These are phyloP conservation scores for Agraylea sexmaculata DNA, from an alignment of 1,140 invertebrate species.

Conservation along the genomic window DNA sequence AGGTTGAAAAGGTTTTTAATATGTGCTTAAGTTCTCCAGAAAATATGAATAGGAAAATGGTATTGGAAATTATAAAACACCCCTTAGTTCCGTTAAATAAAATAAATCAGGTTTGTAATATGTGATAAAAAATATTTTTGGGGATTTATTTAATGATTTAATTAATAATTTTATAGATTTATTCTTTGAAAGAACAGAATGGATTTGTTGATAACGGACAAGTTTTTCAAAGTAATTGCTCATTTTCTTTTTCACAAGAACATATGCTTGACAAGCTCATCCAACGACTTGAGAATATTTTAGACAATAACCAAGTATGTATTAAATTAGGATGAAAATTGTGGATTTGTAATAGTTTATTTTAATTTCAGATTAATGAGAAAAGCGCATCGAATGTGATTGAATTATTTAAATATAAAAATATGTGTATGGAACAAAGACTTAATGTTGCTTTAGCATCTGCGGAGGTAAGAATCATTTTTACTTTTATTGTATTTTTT, in stretches of 20 bases:
- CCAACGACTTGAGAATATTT: constrained; percentile 31
- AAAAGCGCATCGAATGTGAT: constrained; percentile 52
- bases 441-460: constrained; percentile 31
- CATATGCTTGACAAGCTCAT: constrained; percentile 39
- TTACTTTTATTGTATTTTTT: constrained; percentile 7
- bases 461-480: constrained; percentile 27
- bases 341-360: constrained; percentile 1
- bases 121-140: background rate
- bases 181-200: background rate
- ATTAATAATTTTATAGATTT: background rate
- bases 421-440: constrained; percentile 35
- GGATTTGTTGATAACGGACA: background rate
- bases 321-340: background rate
- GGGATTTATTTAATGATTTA: background rate
- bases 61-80: constrained; percentile 35
- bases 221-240: constrained; percentile 1
- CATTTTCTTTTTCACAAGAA: constrained; percentile 37
- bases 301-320: constrained; percentile 30
- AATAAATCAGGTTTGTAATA: constrained; percentile 30
- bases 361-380: constrained; percentile 34
- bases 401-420: constrained; percentile 59
- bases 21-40: constrained; percentile 27
- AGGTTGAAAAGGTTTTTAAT: constrained; percentile 33
- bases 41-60: constrained; percentile 25
- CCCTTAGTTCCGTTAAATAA: constrained; percentile 34